Percentiles rank a stretch among this genome's conserved stretches.
Evolutionary conservation across 2,113 vertebrate genomes (phyloP).

Genomic region (Seriola aureovittata): DNA sequence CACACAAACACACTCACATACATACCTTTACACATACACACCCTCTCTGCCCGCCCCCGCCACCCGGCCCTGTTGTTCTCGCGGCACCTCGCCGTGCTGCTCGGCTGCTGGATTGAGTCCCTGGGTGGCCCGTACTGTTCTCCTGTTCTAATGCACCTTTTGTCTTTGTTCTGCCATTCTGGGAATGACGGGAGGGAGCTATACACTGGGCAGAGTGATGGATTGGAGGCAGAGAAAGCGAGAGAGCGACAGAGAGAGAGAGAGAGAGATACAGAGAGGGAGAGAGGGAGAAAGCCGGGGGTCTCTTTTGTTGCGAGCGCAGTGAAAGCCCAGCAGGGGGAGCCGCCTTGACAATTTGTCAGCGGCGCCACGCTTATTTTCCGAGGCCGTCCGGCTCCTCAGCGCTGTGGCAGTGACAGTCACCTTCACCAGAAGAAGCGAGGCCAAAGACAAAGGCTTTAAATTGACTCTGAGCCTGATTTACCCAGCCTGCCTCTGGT

Average conservation of each 20-base stretch:
- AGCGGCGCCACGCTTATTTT: constrained; percentile 63
- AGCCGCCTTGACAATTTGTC: constrained; percentile 77
- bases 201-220: constrained; percentile 59
- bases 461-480: constrained; percentile 38
- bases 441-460: constrained; percentile 37
- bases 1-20: constrained; percentile 19
- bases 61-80: constrained; percentile 16
- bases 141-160: constrained; percentile 67
- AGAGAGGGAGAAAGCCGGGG: constrained; percentile 33
- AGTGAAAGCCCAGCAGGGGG: constrained; percentile 80
- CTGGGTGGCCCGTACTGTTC: constrained; percentile 71
- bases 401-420: constrained; percentile 22
- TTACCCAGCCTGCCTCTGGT: constrained; percentile 46
- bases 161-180: constrained; percentile 69
- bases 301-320: constrained; percentile 71
- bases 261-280: constrained; percentile 20
- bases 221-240: constrained; percentile 63
- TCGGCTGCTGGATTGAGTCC: constrained; percentile 50
- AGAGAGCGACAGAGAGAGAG: constrained; percentile 13
- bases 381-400: constrained; percentile 32
- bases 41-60: neutral
- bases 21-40: neutral
- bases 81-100: constrained; percentile 40
- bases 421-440: constrained; percentile 42
- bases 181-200: constrained; percentile 56